These are phyloP conservation scores for Ips nitidus DNA, from an alignment of 1,140 invertebrate species.

Conservation along the genomic window DNA sequence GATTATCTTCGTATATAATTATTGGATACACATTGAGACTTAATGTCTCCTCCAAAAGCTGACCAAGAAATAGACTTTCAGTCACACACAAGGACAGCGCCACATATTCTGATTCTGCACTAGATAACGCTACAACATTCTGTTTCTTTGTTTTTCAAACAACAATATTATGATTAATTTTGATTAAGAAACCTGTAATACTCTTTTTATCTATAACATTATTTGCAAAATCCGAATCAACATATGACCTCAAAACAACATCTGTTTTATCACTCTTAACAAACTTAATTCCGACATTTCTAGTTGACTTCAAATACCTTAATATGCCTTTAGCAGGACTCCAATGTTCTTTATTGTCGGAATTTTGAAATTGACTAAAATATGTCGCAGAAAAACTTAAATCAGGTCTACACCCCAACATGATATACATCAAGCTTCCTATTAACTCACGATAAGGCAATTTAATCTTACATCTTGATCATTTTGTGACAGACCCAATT, in stretches of 20 bases:
- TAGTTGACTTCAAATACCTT: constrained; percentile 49
- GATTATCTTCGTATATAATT: constrained; percentile 5
- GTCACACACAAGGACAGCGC: constrained; percentile 22
- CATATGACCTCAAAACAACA: constrained; percentile 12
- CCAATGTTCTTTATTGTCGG: constrained; percentile 46
- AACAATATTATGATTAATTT: constrained; percentile 12
- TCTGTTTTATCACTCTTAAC: constrained; percentile 25
- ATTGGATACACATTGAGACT: constrained; percentile 11
- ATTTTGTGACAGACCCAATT: not conserved
- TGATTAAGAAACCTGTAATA: constrained; percentile 25
- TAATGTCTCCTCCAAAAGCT: not conserved
- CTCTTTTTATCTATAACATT: constrained; percentile 23
- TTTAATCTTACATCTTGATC: not conserved
- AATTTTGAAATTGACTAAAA: constrained; percentile 48
- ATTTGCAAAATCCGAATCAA: constrained; percentile 35
- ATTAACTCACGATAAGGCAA: constrained; percentile 48
- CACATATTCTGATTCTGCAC: no score
- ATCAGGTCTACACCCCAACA: constrained; percentile 51
- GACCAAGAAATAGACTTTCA: not conserved
- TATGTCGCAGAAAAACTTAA: constrained; percentile 50
- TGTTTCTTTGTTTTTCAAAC: no score
- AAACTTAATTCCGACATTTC: constrained; percentile 31
- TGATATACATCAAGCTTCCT: constrained; percentile 50
- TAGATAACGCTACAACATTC: no score
- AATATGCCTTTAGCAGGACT: constrained; percentile 49